Percentiles rank a stretch among this genome's conserved stretches.
phyloP scores from a whole-genome alignment of 2,113 vertebrate genomes.

The Halcyon senegalensis region DNA sequence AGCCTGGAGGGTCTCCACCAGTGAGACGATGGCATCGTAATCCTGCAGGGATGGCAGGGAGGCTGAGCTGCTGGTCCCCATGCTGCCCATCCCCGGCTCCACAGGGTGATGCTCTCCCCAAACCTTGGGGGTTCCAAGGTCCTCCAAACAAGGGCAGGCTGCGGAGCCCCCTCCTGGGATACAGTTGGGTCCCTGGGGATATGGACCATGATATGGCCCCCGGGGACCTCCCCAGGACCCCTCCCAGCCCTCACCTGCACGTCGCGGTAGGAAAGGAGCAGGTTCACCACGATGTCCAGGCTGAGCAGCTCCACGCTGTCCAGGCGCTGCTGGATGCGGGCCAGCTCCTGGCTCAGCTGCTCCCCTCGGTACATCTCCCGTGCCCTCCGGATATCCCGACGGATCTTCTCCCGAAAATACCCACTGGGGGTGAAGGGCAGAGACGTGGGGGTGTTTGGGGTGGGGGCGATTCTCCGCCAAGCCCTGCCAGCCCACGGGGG shows the following conservation, averaged over 20 bases:
- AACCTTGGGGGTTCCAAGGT: not conserved
- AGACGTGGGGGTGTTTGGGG: not conserved
- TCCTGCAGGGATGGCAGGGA: constrained; percentile 69
- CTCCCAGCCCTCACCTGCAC: constrained; percentile 76
- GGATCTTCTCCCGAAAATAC: constrained; percentile 88
- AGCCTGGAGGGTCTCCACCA: constrained; percentile 86
- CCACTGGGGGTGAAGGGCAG: constrained; percentile 66
- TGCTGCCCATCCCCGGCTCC: accelerated
- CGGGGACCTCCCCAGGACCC: not conserved
- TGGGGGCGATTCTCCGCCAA: not conserved
- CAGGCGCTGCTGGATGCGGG: constrained; percentile 85
- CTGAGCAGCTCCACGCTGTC: constrained; percentile 91
- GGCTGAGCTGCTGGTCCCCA: not conserved
- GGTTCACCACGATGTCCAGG: constrained; percentile 89
- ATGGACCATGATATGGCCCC: not conserved
- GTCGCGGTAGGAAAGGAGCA: constrained; percentile 89
- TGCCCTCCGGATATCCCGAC: constrained; percentile 84
- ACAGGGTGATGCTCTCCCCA: accelerated
- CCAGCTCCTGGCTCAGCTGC: constrained; percentile 83
- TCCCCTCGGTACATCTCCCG: constrained; percentile 84
- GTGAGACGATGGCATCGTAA: constrained; percentile 84
- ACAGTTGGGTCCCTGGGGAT: not conserved
- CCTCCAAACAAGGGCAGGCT: not conserved
- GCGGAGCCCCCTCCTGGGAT: not conserved
- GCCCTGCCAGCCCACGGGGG: not conserved